A percentile compares a stretch with the other conserved stretches of the same genome.
Conservation (phyloP, 2,797 vertebrate species). For the Siniperca scherzeri region DNA sequence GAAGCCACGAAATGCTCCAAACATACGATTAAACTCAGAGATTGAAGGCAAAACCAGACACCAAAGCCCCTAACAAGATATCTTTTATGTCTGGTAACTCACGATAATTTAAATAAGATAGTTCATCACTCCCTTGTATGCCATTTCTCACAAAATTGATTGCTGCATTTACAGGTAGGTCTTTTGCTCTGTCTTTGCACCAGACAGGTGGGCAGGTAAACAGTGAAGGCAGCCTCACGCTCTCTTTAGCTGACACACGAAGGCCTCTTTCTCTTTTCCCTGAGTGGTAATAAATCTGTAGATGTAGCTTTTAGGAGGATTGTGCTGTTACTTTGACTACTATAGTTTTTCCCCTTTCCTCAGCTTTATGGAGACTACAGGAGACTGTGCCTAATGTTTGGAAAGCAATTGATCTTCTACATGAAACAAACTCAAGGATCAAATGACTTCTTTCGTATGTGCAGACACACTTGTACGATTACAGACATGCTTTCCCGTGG, state of each 20-base stretch:
- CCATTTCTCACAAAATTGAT: conserved; percentile 21
- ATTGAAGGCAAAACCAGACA: conserved; percentile 78
- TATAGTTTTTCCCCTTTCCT: conserved; percentile 57
- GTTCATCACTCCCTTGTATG: conserved; percentile 7
- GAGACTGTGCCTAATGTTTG: conserved; percentile 56
- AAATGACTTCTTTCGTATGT: conserved; percentile 59
- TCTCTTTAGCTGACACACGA: conserved; percentile 18
- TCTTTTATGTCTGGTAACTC: conserved; percentile 30
- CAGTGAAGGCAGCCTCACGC: conserved; percentile 11
- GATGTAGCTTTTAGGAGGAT: conserved; percentile 73
- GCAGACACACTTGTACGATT: conserved; percentile 17
- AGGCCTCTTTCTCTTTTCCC: conserved; percentile 45
- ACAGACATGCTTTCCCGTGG: conserved; percentile 13
- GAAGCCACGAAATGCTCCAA: conserved; percentile 67
- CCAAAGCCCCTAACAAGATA: conserved; percentile 29
- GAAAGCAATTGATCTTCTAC: conserved; percentile 72
- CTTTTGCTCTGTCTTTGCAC: conserved; percentile 26
- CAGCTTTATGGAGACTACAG: conserved; percentile 71
- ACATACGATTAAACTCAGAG: conserved; percentile 56
- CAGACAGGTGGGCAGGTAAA: conserved; percentile 51
- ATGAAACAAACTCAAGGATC: conserved; percentile 71
- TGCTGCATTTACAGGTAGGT: conserved; percentile 29
- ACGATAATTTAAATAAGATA: conserved; percentile 28
- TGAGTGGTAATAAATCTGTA: conserved; percentile 71
- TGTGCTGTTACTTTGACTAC: conserved; percentile 65